Percentiles rank a stretch among this genome's conserved stretches.
These are phyloP conservation scores for Pantala flavescens DNA, from an alignment of 1,140 invertebrate species.

Conservation along the genomic window DNA sequence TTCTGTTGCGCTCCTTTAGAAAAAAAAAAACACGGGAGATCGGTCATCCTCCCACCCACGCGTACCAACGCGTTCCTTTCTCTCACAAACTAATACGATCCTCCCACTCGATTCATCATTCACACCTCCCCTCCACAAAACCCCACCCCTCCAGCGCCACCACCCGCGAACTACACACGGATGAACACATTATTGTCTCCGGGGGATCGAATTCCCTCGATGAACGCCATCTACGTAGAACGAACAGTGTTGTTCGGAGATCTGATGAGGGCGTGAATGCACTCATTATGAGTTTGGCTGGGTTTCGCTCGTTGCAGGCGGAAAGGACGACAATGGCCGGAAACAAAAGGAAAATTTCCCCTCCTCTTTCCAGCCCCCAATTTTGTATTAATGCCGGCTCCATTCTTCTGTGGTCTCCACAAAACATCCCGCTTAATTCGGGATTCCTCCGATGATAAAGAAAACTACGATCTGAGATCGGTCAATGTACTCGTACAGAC, in stretches of 20 bases:
- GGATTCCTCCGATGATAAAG: too few relatives aligned
- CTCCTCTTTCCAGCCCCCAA: not conserved
- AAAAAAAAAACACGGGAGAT: not conserved
- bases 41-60: not conserved
- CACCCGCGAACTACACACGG: not conserved
- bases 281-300: slow-evolving; percentile 1
- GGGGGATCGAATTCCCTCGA: slow-evolving; percentile 2
- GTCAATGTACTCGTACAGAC: too few relatives aligned
- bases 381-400: too few relatives aligned
- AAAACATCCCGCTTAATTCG: too few relatives aligned
- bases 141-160: not conserved
- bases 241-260: not conserved
- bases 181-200: not conserved
- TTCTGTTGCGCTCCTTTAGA: too few relatives aligned
- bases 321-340: not conserved
- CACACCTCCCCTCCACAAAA: not conserved
- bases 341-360: not conserved
- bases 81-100: not conserved
- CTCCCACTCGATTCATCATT: not conserved
- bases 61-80: too few relatives aligned
- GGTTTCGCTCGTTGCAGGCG: not conserved
- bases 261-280: slow-evolving; percentile 7
- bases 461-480: too few relatives aligned
- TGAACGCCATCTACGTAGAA: not conserved
- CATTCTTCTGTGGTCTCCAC: too few relatives aligned